A percentile compares a stretch with the other conserved stretches of the same genome.
phyloP scores from a whole-genome alignment of 23 tunicate species.

The Oikopleura albicans region DNA sequence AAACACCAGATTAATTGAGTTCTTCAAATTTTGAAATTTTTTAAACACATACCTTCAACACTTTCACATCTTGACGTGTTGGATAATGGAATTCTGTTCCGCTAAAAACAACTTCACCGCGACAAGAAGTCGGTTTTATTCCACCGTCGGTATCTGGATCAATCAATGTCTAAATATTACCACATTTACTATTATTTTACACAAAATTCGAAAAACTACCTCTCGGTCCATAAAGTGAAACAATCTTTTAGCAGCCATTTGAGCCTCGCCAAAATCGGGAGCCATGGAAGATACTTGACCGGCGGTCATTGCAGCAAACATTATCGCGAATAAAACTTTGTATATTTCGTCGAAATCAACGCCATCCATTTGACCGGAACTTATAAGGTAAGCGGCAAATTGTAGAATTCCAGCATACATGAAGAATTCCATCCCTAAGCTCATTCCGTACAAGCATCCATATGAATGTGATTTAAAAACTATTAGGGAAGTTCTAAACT shows the following conservation, averaged over 20 bases:
- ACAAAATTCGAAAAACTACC: too few relatives aligned
- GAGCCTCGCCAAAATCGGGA: not conserved
- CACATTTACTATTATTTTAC: too few relatives aligned
- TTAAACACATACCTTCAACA: too few relatives aligned
- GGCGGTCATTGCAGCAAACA: not conserved
- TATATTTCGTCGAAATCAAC: not conserved
- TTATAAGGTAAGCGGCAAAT: constrained; percentile 61
- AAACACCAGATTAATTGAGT: too few relatives aligned
- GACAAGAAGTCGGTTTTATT: not conserved
- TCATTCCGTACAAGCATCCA: constrained; percentile 70
- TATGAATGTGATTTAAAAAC: constrained; percentile 46
- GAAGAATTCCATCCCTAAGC: constrained; percentile 71
- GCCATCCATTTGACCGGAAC: constrained; percentile 24
- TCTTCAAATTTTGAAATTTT: too few relatives aligned
- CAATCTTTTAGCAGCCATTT: not conserved
- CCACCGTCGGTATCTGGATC: not conserved
- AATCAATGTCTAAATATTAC: too few relatives aligned
- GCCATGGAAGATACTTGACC: not conserved
- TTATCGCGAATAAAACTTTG: not conserved
- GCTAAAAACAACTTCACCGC: not conserved
- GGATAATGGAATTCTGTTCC: not conserved
- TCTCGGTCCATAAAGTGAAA: not conserved
- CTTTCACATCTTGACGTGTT: not conserved
- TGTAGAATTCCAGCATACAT: constrained; percentile 87
- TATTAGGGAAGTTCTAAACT: too few relatives aligned